Evolutionary conservation across 2,888 invertebrate species (phyloP).

Genomic region (Hirtodrosophila trivittata): DNA sequence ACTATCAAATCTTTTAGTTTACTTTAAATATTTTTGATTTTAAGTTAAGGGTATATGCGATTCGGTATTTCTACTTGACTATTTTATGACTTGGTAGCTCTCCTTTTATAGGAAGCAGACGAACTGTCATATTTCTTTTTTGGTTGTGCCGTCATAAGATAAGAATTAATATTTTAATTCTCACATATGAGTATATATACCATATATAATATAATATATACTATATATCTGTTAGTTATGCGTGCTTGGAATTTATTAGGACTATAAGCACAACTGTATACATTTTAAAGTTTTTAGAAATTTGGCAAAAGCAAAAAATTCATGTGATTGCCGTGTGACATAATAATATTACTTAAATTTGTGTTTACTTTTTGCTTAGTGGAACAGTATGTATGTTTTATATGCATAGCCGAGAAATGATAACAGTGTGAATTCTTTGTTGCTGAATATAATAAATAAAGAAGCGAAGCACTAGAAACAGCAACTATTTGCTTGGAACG

Average conservation of each 20-base stretch:
- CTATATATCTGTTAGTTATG: conserved; percentile 4
- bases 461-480: conserved; percentile 36
- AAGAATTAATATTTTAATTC: conserved; percentile 40
- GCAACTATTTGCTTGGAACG: conserved; percentile 10
- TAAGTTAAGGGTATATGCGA: too few relatives aligned
- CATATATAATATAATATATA: conserved; percentile 6
- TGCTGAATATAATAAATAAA: conserved; percentile 54
- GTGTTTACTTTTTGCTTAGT: conserved; percentile 36
- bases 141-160: conserved; percentile 30
- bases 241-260: too few relatives aligned
- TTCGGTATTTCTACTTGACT: too few relatives aligned
- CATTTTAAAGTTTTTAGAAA: conserved; percentile 13
- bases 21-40: too few relatives aligned
- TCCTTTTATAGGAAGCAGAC: not conserved
- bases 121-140: not conserved
- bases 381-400: not conserved
- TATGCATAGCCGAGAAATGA: conserved; percentile 17
- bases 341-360: conserved; percentile 24
- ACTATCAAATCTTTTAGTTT: too few relatives aligned
- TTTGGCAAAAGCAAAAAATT: not conserved
- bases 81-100: conserved; percentile 16
- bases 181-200: not conserved
- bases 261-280: conserved; percentile 16
- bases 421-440: conserved; percentile 43
- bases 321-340: conserved; percentile 39